Evolutionary conservation across 1,140 invertebrate species (phyloP).

Genomic region (Sycophaga agraensis): DNA sequence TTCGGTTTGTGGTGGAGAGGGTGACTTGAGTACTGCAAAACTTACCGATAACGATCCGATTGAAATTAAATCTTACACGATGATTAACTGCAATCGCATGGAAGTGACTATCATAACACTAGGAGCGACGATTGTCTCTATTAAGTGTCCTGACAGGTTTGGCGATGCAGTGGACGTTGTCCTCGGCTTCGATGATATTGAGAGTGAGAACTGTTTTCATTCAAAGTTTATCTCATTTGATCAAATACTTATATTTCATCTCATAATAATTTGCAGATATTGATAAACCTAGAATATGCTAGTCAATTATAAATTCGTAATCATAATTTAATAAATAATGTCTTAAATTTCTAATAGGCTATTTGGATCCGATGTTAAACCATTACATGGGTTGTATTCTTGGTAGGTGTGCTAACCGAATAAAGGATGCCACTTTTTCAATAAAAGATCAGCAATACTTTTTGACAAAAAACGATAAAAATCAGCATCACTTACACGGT

Average conservation of each 20-base stretch:
- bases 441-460: slow-evolving; percentile 69
- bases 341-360: slow-evolving; percentile 51
- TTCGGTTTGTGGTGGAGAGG: not conserved
- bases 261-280: no score
- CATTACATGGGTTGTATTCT: slow-evolving; percentile 84
- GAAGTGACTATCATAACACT: slow-evolving; percentile 64
- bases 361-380: slow-evolving; percentile 61
- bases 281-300: no score
- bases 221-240: no score
- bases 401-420: slow-evolving; percentile 85
- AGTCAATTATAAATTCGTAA: no score
- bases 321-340: no score
- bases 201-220: slow-evolving; percentile 50
- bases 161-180: slow-evolving; percentile 66
- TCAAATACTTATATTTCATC: no score
- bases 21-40: not conserved
- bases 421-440: slow-evolving; percentile 67
- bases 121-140: slow-evolving; percentile 69
- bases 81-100: slow-evolving; percentile 59
- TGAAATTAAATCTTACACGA: slow-evolving; percentile 54
- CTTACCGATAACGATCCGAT: slow-evolving; percentile 15
- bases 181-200: slow-evolving; percentile 69
- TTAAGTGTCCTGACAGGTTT: slow-evolving; percentile 66
- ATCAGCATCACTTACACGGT: slow-evolving; percentile 79
- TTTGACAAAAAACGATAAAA: slow-evolving; percentile 72